Evolutionary conservation across 2,797 vertebrate species (phyloP), one percentile per base, ranked within the genome.

Genomic region (Cossypha dichroa): DNA sequence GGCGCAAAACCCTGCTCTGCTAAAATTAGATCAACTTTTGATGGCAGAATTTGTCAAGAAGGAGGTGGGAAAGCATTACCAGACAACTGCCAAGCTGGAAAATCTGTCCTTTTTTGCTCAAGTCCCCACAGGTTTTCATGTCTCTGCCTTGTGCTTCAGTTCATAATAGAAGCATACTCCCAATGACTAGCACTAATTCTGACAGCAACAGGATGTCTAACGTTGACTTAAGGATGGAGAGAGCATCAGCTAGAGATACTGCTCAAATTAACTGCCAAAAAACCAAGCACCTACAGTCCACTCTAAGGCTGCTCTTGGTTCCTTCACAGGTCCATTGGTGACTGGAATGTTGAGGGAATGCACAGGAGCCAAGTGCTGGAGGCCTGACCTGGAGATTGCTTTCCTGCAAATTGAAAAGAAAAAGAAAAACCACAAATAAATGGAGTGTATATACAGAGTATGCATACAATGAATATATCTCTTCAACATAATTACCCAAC

Each of bases 381-480:
- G 98, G 87, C 99, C 99, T 33, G 99, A 99, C 70, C 99, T 98
- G 60, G 99, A 99, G 97, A 99, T 99, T 29, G 99, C 99, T 97
- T 99, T 99, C 98, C 99, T 99, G 96, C 33, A 98, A 96, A 95
- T 96, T 82, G 79, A 96, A 96, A 93, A 95, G 58, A 92, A 85
- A 78, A 78, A 92, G 36, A 88, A 77, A 40, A 72, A 34, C 21
- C 25, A 93, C n/a, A 96, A 88, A 87, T 77, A 89, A 95, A 94
- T 90, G 23, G 68, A 88, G 13, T 31, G 34, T n/a, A 64, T 64
- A 46, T 18, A 22, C 22, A 19, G 12, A 34, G 23, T 22, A 9
- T 25, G 43, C 60, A 38, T 26, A 16, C 40, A 64, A 62, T 5
- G 63, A 29, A 45, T 49, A 55, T 4, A 8, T 34, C 18, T 40